phyloP scores from a whole-genome alignment of 1,140 invertebrate species.

The Dolichoris vasculosae region DNA sequence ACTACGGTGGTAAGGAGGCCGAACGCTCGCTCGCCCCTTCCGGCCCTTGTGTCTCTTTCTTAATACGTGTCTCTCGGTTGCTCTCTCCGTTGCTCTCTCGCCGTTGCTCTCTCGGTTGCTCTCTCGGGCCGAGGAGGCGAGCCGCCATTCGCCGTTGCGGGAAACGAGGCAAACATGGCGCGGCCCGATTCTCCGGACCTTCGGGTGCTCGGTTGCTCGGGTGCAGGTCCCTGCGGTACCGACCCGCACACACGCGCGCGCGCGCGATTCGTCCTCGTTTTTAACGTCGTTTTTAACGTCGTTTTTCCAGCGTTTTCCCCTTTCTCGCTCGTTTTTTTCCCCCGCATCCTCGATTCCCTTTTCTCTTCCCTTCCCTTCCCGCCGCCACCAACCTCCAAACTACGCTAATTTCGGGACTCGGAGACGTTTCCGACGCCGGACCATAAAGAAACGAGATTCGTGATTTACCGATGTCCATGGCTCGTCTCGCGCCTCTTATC shows the following conservation, averaged over 20 bases:
- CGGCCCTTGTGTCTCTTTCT: no score
- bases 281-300: neutral
- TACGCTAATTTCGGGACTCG: no score
- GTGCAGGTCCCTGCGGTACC: no score
- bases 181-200: neutral
- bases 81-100: neutral
- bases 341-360: neutral
- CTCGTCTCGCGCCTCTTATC: no score
- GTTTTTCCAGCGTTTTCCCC: neutral
- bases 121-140: neutral
- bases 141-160: neutral
- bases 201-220: no score
- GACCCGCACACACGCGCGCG: no score
- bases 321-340: neutral
- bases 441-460: neutral
- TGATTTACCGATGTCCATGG: neutral
- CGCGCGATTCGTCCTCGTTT: neutral
- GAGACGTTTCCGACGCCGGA: no score
- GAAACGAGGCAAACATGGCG: constrained; percentile 8
- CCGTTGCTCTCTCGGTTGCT: neutral
- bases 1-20: no score
- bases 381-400: no score
- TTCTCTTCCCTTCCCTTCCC: no score
- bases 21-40: no score
- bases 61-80: no score